Evolutionary conservation across 2,888 invertebrate genomes (phyloP), one percentile per base, ranked within the genome.

Genomic region (Neria commutata): DNA sequence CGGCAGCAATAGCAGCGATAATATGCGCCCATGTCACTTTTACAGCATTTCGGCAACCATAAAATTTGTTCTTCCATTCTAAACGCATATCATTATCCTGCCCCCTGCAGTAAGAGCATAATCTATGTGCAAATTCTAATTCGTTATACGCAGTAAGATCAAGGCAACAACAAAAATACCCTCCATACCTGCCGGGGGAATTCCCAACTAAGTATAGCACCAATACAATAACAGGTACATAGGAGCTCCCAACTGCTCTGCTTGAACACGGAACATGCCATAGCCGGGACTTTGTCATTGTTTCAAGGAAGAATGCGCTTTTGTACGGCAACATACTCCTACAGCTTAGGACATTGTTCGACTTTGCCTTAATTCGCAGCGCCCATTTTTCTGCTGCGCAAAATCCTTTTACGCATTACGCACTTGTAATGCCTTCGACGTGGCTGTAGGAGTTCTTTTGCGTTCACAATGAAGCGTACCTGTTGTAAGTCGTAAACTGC

Each of bases 281-380:
- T 19, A 45, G 21, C 45, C 24, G 34, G 16, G 25, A 26, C 2
- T 19, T 21, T 40, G 17, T 42, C 40, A 3, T 14, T 26, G 11
- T 19, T 21, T 21, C 40, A 17, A 16, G 47, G 17, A 46, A 34
- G n/a, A 46, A 1, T 47, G 25, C 26, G 48, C 21, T 54, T 56
- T 54, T 56, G 56, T 58, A 50, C 54, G 55, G 54, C 56, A 57
- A 57, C 52, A 42, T 46, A 19, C 55, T 60, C 60, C 33, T 62
- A 50, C 3, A n/a, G 25, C 10, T 51, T 56, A 52, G 54, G 33
- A 47, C 56, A 54, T 56, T n/a, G n/a, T n/a, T n/a, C n/a, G n/a
- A 29, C 29, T 29, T 29, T 11, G 29, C 6, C 6, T 29, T 29
- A 8, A 29, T 11, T 29, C 11, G 29, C 29, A 62, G 54, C 59